Evolutionary conservation across 2,888 invertebrate genomes (phyloP).

Genomic region (Petrophora chlorosata): DNA sequence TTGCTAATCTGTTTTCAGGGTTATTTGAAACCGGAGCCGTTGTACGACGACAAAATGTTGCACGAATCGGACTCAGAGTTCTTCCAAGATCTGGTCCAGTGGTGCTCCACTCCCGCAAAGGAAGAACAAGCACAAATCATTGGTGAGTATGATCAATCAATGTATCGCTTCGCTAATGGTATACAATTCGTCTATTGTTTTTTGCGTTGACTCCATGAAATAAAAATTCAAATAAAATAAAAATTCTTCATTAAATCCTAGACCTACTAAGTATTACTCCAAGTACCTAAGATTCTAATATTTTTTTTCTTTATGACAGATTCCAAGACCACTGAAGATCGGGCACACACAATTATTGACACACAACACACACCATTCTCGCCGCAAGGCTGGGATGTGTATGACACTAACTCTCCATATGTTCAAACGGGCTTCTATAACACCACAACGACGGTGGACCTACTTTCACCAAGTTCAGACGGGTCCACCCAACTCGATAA

Average conservation of each 20-base stretch:
- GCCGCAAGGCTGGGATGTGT: conserved; percentile 71
- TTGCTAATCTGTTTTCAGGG: conserved; percentile 64
- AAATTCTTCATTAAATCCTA: no score
- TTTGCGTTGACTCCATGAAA: no score
- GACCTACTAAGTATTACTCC: no score
- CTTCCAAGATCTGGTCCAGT: conserved; percentile 87
- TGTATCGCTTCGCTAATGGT: no score
- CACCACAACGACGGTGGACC: conserved; percentile 54
- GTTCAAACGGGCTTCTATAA: conserved; percentile 62
- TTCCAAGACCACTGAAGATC: conserved; percentile 64
- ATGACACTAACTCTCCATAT: conserved; percentile 67
- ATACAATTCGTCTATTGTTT: no score
- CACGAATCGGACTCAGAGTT: conserved; percentile 85
- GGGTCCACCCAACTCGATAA: conserved; percentile 51
- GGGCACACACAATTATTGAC: conserved; percentile 71
- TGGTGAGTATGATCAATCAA: conserved; percentile 67
- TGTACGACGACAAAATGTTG: conserved; percentile 73
- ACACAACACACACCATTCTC: conserved; percentile 74
- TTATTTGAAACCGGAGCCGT: conserved; percentile 74
- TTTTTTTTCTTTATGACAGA: conserved; percentile 53
- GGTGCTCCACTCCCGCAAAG: conserved; percentile 82
- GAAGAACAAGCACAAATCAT: conserved; percentile 76
- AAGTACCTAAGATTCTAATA: no score
- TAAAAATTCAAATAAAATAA: background rate
- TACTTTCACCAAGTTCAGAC: conserved; percentile 61